These are phyloP conservation scores for Nemapogon koenigi DNA, from an alignment of 2,888 invertebrate genomes.

Conservation along the genomic window DNA sequence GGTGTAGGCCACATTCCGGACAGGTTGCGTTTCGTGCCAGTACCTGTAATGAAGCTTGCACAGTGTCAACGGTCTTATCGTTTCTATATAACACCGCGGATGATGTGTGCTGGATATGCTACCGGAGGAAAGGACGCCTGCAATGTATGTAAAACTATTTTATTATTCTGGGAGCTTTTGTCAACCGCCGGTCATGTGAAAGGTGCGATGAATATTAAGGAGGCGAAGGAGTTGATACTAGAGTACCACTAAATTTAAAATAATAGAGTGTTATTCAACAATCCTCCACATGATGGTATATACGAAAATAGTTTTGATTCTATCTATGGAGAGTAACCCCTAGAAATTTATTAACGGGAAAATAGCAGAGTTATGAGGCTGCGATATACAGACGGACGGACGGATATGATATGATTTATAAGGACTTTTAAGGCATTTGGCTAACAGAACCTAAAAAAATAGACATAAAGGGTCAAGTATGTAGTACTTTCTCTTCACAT, in stretches of 20 bases:
- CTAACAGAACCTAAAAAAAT: background rate
- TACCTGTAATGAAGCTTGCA: conserved; percentile 39
- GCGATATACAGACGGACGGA: conserved; percentile 1
- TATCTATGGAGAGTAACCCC: too few relatives aligned
- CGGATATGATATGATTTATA: background rate
- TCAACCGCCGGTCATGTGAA: too few relatives aligned
- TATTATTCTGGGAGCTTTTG: too few relatives aligned
- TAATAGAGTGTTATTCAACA: too few relatives aligned
- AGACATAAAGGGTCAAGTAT: background rate
- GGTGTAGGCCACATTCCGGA: conserved; percentile 49
- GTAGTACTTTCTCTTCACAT: too few relatives aligned
- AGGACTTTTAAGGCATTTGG: background rate
- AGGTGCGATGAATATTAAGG: too few relatives aligned
- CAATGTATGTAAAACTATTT: conserved; percentile 37
- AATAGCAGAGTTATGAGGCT: background rate
- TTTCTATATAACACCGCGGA: conserved; percentile 47
- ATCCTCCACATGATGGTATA: too few relatives aligned
- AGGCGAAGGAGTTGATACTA: too few relatives aligned
- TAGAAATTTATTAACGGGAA: too few relatives aligned
- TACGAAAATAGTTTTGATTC: too few relatives aligned
- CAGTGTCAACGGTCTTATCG: conserved; percentile 46
- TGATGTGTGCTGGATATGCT: conserved; percentile 54
- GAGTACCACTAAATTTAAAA: too few relatives aligned
- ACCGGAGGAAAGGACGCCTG: conserved; percentile 54
- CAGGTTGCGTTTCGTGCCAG: conserved; percentile 50